Base-by-base conservation (phyloP, 2,888 invertebrate genomes). In the Clistopyga incitator region DNA sequence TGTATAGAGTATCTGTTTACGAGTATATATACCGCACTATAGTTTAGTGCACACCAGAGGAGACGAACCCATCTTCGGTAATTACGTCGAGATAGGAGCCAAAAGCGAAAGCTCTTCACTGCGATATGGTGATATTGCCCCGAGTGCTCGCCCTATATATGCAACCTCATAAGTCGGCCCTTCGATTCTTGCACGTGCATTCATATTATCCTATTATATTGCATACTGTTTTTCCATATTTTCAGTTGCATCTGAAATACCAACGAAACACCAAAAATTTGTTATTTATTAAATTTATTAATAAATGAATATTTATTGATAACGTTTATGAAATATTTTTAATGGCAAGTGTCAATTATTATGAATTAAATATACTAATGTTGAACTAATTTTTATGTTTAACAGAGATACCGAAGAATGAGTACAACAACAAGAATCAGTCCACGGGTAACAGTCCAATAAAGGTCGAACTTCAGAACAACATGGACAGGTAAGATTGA, bases 371-470 rank as follows among this genome's bases (percentile, higher is more conserved):
- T 52, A 59, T 56, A 42, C 20, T 79, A 54, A 56, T 56, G 42
- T 20, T 20, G 47, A 34, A 74, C 72, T 56, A 11, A 38, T 85
- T 74, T 80, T 92, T 90, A 85, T 65, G 85, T 82, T 85, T 72
- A 95, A 70, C 95, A 98, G 97, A 97, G 95, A 97, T 97, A 94
- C 97, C 97, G 94, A 98, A 98, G 94, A 97, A 97, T 95, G 98
- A 98, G 94, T 97, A 97, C 94, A 97, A 97, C 88, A 92, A 92
- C 89, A 93, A 93, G 85, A 92, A 94, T 96, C 97, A 93, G 96
- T 97, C 97, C 85, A 97, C 97, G 92, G 97, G 97, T 94, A 97
- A 97, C 94, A 97, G 97, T 95, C 97, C 97, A 90, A 96, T 96
- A 93, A 96, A 96, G 94, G 96, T 96, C 91, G 94, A 94, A 88